Conservation (phyloP, 30 jellyfish, hydroid and myxozoan species). For the Clytia hemisphaerica region DNA sequence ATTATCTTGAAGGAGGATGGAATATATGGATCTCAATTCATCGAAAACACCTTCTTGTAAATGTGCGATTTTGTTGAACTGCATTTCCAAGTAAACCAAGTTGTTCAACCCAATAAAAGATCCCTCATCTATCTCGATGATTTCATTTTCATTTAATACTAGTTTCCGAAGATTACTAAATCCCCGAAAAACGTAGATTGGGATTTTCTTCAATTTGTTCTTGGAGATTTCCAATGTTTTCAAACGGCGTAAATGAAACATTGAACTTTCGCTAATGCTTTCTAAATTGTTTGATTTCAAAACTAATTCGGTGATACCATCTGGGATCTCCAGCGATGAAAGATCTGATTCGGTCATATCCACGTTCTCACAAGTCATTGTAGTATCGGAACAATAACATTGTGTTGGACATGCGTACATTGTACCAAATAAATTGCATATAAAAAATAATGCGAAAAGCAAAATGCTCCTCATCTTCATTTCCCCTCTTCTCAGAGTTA, state of each 20-base stretch:
- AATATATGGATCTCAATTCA: not conserved
- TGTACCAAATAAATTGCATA: too few species aligned
- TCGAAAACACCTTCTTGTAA: not conserved
- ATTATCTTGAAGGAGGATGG: not conserved
- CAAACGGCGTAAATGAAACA: not conserved
- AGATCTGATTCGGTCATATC: not conserved
- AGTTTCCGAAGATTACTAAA: not conserved
- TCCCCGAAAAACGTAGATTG: not conserved
- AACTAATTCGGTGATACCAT: not conserved
- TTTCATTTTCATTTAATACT: not conserved
- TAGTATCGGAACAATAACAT: not conserved
- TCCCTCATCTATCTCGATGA: not conserved
- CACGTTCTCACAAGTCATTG: not conserved
- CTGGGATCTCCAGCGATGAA: not conserved
- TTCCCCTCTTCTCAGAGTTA: too few species aligned
- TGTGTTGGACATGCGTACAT: slow-evolving; percentile 10
- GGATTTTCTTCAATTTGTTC: not conserved
- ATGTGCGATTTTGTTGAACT: not conserved
- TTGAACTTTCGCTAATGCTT: not conserved
- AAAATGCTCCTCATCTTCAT: too few species aligned
- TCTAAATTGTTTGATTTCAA: not conserved
- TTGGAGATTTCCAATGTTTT: not conserved
- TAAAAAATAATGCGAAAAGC: too few species aligned
- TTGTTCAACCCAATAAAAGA: not conserved
- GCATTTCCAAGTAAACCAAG: not conserved